These are phyloP conservation scores for Porites lutea DNA, from an alignment of 64 coral and sea anemone species.

Conservation along the genomic window DNA sequence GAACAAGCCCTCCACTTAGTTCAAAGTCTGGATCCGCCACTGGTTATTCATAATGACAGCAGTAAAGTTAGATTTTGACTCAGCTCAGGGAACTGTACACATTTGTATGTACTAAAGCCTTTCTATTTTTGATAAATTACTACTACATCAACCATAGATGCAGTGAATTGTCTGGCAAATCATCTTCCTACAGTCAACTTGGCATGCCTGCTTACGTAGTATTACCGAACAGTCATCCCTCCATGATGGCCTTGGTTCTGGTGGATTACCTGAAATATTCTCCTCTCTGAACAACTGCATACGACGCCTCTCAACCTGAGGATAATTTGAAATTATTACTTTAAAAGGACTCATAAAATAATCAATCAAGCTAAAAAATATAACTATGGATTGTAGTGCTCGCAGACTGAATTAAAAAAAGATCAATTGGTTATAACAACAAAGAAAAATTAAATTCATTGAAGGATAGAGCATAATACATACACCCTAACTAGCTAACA, in stretches of 20 bases:
- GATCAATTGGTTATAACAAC: too few species aligned
- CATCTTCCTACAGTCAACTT: background rate
- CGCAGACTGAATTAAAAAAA: too few species aligned
- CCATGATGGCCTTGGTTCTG: background rate
- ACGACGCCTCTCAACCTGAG: background rate
- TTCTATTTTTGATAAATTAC: background rate
- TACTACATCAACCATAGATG: background rate
- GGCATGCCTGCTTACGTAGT: background rate
- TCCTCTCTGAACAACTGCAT: background rate
- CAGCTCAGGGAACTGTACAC: too few species aligned
- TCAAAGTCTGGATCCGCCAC: too few species aligned
- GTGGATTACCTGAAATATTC: background rate
- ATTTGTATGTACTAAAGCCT: too few species aligned
- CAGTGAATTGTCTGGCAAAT: background rate
- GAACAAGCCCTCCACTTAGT: too few species aligned
- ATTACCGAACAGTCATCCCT: background rate
- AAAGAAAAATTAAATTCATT: too few species aligned
- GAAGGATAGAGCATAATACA: too few species aligned
- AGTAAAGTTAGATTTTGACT: too few species aligned
- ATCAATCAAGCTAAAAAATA: background rate
- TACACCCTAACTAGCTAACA: too few species aligned
- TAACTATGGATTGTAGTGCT: background rate
- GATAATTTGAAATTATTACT: background rate
- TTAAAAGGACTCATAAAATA: background rate
- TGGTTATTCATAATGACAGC: too few species aligned